These are phyloP conservation scores for Melanaphis sacchari DNA, from an alignment of 1,140 invertebrate genomes.

Conservation along the genomic window DNA sequence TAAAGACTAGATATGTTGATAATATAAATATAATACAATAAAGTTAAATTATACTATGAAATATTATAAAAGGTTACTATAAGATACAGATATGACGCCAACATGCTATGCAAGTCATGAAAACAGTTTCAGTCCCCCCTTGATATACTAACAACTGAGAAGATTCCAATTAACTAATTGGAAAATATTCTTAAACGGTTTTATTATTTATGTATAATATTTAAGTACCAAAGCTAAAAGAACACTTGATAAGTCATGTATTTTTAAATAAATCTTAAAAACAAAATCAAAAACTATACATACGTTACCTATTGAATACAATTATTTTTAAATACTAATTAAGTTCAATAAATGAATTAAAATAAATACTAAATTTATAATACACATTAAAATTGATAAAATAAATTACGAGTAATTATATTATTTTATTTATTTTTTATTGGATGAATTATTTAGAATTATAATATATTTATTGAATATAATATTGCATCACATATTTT, in stretches of 20 bases:
- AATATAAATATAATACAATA: neutral
- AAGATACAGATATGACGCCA: neutral
- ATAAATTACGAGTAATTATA: neutral
- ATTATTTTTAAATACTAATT: neutral
- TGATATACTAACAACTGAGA: neutral
- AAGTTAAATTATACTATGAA: neutral
- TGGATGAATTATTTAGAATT: neutral
- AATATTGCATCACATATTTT: neutral
- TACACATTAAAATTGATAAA: neutral
- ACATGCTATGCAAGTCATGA: neutral
- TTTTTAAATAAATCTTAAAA: neutral
- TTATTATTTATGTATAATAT: neutral
- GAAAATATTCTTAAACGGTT: neutral
- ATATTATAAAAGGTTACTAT: neutral
- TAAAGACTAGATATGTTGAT: neutral
- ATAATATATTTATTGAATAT: neutral
- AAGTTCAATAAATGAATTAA: neutral
- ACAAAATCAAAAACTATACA: neutral
- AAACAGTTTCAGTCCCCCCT: neutral
- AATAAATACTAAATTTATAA: neutral
- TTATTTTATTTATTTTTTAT: neutral
- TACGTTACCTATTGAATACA: neutral
- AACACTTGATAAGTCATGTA: neutral
- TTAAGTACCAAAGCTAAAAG: neutral
- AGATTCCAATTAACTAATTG: constrained; percentile 25